Evolutionary conservation across 2,888 invertebrate species (phyloP).

Genomic region (Diarsia rubi): DNA sequence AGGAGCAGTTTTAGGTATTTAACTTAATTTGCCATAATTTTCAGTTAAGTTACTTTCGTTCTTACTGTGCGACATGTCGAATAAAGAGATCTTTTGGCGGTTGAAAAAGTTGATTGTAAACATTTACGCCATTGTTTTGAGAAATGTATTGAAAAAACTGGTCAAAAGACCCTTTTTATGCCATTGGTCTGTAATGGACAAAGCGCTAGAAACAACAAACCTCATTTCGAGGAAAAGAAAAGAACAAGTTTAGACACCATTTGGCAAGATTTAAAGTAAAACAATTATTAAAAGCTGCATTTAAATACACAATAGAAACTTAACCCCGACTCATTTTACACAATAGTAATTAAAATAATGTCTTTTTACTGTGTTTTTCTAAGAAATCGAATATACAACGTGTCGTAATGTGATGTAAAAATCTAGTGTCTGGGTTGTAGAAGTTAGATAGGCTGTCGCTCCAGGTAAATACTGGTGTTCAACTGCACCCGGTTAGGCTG

Average conservation of each 20-base stretch:
- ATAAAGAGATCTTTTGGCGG: neutral
- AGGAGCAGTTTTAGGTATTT: too few species aligned
- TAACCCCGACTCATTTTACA: conserved; percentile 48
- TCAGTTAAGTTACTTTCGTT: too few species aligned
- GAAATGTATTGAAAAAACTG: neutral
- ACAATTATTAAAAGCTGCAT: conserved; percentile 41
- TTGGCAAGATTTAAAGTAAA: conserved; percentile 53
- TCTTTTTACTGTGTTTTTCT: conserved; percentile 27
- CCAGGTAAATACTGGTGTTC: neutral
- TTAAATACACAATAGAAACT: conserved; percentile 54
- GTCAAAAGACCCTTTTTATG: neutral
- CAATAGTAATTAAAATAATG: conserved; percentile 27
- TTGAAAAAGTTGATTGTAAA: neutral
- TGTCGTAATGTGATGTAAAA: neutral
- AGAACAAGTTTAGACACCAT: conserved; percentile 37
- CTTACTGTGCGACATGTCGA: too few species aligned
- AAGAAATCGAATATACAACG: neutral
- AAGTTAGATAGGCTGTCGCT: neutral
- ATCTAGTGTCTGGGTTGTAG: neutral
- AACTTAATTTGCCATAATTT: too few species aligned
- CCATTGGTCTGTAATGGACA: neutral
- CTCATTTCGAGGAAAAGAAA: neutral
- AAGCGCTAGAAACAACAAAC: neutral
- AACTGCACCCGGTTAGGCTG: neutral
- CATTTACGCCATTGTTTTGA: neutral